These are phyloP conservation scores for Neocrepidodera transversa DNA, from an alignment of 2,888 invertebrate species.

Conservation along the genomic window DNA sequence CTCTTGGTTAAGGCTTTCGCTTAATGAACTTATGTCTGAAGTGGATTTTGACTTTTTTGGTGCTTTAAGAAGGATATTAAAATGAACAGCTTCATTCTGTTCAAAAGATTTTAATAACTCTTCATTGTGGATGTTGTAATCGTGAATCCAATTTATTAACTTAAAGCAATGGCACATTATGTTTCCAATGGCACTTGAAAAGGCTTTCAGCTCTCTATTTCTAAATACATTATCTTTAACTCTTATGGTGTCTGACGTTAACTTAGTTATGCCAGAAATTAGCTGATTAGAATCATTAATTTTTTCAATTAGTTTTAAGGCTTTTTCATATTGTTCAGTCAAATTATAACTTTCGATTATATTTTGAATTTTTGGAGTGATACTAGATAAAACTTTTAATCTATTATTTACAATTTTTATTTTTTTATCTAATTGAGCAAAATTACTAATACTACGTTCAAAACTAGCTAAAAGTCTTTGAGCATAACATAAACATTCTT, in stretches of 20 bases:
- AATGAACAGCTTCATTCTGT: constrained; percentile 36
- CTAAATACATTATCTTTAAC: constrained; percentile 63
- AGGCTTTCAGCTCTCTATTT: constrained; percentile 54
- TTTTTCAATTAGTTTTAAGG: constrained; percentile 32
- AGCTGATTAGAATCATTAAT: constrained; percentile 56
- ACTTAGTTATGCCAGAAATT: constrained; percentile 64
- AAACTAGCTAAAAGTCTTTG: constrained; percentile 38
- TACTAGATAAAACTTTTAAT: constrained; percentile 22
- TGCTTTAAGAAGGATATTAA: constrained; percentile 32
- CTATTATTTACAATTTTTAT: constrained; percentile 27
- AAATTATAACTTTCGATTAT: constrained; percentile 19
- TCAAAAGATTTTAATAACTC: constrained; percentile 42
- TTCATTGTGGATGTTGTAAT: constrained; percentile 37
- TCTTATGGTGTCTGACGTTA: constrained; percentile 66
- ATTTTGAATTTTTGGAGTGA: constrained; percentile 10
- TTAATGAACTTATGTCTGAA: constrained; percentile 19
- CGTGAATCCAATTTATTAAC: constrained; percentile 39
- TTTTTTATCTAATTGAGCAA: constrained; percentile 35
- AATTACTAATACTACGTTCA: constrained; percentile 36
- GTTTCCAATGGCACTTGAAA: constrained; percentile 39
- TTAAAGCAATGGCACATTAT: constrained; percentile 34
- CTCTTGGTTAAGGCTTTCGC: constrained; percentile 26
- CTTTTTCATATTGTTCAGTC: constrained; percentile 17
- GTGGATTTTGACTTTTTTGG: constrained; percentile 11
- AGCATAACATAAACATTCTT: constrained; percentile 35